These are phyloP conservation scores for Oscheius sp. DNA, from an alignment of 1,140 invertebrate genomes.

Conservation along the genomic window DNA sequence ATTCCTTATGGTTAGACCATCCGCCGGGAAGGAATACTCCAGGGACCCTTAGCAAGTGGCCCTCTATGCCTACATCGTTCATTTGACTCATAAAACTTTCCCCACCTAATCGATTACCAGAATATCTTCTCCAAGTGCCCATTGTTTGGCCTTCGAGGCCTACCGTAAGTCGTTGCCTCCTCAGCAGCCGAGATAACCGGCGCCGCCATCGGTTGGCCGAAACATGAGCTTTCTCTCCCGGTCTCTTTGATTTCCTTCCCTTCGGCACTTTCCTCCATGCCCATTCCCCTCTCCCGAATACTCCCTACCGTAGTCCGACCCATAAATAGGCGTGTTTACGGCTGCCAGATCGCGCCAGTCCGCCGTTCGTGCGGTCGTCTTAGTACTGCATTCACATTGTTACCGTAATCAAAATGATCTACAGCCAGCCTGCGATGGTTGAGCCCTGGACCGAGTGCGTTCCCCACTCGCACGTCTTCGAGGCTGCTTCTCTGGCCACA, in stretches of 20 bases:
- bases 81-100: too few species aligned
- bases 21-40: background rate
- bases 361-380: too few species aligned
- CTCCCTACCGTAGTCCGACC: background rate
- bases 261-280: background rate
- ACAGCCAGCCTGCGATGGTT: background rate
- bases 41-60: background rate
- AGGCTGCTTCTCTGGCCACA: conserved; percentile 45
- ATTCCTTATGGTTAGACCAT: background rate
- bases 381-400: background rate
- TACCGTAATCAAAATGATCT: background rate
- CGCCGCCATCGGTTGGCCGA: background rate
- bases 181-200: conserved; percentile 1
- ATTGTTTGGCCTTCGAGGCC: background rate
- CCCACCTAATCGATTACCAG: too few species aligned
- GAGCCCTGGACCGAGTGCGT: background rate
- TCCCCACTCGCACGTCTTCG: conserved; percentile 33
- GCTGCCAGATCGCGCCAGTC: background rate
- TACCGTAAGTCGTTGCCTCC: background rate
- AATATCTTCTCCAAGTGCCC: background rate
- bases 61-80: too few species aligned
- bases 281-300: too few species aligned
- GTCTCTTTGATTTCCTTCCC: background rate
- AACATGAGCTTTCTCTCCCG: background rate
- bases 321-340: background rate